Evolutionary conservation across 1,140 invertebrate genomes (phyloP), one percentile per base, ranked within the genome.

Genomic region (Cecropterus lyciades): DNA sequence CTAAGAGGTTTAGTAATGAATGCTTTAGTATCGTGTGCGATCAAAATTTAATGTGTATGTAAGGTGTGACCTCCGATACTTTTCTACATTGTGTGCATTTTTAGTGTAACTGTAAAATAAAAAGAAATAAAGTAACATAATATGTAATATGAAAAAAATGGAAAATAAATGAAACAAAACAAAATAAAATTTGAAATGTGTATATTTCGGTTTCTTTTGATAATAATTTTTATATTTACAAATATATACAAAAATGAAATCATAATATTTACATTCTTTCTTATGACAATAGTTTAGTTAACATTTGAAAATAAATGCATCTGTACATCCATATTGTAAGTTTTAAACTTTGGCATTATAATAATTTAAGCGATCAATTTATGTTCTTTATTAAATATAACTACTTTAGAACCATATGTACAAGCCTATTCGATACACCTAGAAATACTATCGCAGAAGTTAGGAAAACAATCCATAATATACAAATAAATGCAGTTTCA

Each of bases 301-400:
- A 80, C 78, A 73, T 72, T 69, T 72, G 73, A 71, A 79, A 70
- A 80, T 85, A 86, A 87, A 84, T 87, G 78, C 80, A 79, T 84
- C 77, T 88, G 80, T 87, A 87, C 84, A 88, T 70, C 65, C 75
- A 72, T 79, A 70, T 75, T 82, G 78, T 82, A 88, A 84, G 81
- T 88, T 89, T 84, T 80, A 79, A 91, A 88, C 88, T 91, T 91
- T 91, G 88, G 88, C 80, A 91, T 91, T 86, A 82, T 82, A 59
- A 90, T 91, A 87, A 85, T 80, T 88, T 85, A 89, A 84, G 81
- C 79, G 67, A 73, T 64, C 15, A 16, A 63, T 62, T 43, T 20
- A 49, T 62, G 17, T 33, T 60, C 24, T 55, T 56, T 60, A 37
- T 62, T 62, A 69, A 63, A 42, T 48, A 62, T 10, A n/a, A 62